Conservation (phyloP, 2,797 vertebrate species). For the Sebastes itinus region DNA sequence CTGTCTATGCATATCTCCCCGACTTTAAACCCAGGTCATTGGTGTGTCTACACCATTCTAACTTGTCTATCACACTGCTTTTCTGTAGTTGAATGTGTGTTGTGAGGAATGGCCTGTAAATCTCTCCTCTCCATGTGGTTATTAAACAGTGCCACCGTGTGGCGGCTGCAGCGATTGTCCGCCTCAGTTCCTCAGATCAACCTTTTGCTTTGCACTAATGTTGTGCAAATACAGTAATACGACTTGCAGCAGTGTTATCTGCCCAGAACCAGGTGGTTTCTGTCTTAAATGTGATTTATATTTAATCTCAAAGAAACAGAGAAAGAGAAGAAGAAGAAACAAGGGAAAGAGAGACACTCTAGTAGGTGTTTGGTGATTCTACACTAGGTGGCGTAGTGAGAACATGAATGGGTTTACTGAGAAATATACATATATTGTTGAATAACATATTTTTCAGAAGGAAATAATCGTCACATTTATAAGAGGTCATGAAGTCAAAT, state of each 20-base stretch:
- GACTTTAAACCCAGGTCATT: neutral
- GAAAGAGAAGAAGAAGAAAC: neutral
- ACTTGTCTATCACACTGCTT: neutral
- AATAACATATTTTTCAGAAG: conserved; percentile 5
- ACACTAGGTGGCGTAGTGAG: conserved; percentile 60
- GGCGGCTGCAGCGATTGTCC: neutral
- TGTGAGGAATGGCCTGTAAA: neutral
- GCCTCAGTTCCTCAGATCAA: neutral
- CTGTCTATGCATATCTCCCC: neutral
- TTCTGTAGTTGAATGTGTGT: neutral
- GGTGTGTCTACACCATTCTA: neutral
- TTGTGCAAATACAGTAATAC: neutral
- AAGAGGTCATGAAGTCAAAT: neutral
- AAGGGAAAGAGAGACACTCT: fast-evolving
- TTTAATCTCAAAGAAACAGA: neutral
- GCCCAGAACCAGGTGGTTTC: neutral
- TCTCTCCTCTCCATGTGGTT: neutral
- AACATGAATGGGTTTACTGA: conserved; percentile 7
- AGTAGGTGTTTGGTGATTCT: neutral
- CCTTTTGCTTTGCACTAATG: neutral
- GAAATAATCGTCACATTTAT: neutral
- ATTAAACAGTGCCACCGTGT: conserved; percentile 61
- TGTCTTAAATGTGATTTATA: neutral
- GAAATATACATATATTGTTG: conserved; percentile 1
- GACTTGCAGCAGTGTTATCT: fast-evolving